phyloP scores from a whole-genome alignment of 2,113 vertebrate genomes.

The Salvelinus alpinus region DNA sequence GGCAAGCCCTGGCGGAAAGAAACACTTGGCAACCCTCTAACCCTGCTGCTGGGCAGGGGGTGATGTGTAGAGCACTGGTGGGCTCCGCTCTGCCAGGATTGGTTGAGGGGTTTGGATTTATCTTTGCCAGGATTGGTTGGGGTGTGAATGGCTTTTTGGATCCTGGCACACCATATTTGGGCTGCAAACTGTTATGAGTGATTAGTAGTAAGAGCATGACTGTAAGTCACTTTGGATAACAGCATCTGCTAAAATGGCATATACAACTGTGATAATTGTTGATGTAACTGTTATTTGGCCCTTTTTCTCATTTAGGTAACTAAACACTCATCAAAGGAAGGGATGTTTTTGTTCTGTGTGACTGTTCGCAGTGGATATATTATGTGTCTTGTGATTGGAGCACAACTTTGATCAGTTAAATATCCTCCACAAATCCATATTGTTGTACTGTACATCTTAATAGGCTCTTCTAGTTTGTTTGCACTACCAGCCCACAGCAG shows the following conservation, averaged over 20 bases:
- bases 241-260: no score
- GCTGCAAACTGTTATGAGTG: background rate
- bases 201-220: background rate
- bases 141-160: conserved; percentile 24
- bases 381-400: background rate
- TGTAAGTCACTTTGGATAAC: background rate
- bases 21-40: conserved; percentile 47
- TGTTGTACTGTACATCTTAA: background rate
- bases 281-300: no score
- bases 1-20: conserved; percentile 64
- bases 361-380: background rate
- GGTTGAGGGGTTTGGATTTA: conserved; percentile 31
- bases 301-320: background rate
- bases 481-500: background rate
- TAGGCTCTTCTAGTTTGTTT: no score
- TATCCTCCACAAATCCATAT: background rate
- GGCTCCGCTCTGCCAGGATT: conserved; percentile 36
- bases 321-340: background rate
- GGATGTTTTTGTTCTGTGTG: background rate
- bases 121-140: conserved; percentile 30
- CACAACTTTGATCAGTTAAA: background rate
- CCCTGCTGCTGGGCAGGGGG: conserved; percentile 46
- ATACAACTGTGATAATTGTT: no score
- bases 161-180: background rate
- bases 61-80: conserved; percentile 33